phyloP scores from a whole-genome alignment of 2,113 vertebrate species.

The Pelecanus crispus region DNA sequence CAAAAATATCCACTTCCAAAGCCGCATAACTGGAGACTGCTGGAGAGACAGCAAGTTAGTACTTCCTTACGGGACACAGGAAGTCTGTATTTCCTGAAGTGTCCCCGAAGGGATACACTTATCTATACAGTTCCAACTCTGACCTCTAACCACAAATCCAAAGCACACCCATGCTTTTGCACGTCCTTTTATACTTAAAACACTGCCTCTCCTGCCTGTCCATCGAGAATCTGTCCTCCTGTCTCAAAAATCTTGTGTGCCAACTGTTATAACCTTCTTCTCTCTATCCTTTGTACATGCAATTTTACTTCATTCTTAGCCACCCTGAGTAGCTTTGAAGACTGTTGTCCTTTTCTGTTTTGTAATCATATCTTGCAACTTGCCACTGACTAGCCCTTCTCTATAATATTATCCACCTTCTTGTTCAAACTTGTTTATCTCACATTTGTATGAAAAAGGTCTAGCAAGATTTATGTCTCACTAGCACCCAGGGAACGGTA shows the following conservation, averaged over 20 bases:
- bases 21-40: neutral
- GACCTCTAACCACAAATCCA: neutral
- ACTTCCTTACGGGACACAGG: neutral
- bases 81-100: neutral
- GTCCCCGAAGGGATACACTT: neutral
- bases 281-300: neutral
- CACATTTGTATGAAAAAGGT: neutral
- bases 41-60: neutral
- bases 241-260: neutral
- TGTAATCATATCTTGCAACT: neutral
- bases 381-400: neutral
- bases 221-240: neutral
- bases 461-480: neutral
- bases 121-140: neutral
- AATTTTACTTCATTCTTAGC: neutral
- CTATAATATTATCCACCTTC: neutral
- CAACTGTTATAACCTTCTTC: neutral
- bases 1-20: neutral
- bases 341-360: neutral
- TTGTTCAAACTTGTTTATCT: neutral
- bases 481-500: neutral
- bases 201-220: neutral
- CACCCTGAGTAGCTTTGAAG: neutral
- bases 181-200: neutral
- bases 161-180: neutral